A percentile compares a stretch with the other conserved stretches of the same genome.
These are phyloP conservation scores for Acrocera orbiculus DNA, from an alignment of 2,888 invertebrate genomes.

Conservation along the genomic window DNA sequence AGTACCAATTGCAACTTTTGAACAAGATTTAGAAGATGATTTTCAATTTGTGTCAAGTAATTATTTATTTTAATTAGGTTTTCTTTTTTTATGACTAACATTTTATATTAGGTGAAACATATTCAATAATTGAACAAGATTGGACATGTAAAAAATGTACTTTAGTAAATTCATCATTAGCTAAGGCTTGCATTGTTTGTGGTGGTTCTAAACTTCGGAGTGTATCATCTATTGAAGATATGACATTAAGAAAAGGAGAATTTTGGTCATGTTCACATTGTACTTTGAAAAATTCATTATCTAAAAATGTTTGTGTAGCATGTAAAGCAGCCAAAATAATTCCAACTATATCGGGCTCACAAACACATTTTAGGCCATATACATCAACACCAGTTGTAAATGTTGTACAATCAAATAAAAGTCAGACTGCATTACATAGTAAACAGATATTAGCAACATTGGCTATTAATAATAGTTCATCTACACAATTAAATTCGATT, in stretches of 20 bases:
- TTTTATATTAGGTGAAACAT: conserved; percentile 4
- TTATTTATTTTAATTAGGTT: conserved; percentile 1
- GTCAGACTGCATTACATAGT: conserved; percentile 15
- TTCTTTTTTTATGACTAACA: conserved; percentile 1
- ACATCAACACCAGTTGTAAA: conserved; percentile 17
- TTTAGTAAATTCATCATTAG: conserved; percentile 53
- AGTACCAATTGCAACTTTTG: conserved; percentile 48
- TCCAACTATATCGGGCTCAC: conserved; percentile 24
- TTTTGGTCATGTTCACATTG: conserved; percentile 68
- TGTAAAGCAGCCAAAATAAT: conserved; percentile 44
- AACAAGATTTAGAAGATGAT: conserved; percentile 53
- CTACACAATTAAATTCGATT: conserved; percentile 4
- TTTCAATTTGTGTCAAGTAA: conserved; percentile 42
- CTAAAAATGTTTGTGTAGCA: conserved; percentile 48
- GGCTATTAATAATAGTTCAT: conserved; percentile 9
- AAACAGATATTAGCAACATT: conserved; percentile 15
- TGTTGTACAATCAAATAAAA: conserved; percentile 14
- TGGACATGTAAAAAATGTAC: conserved; percentile 87
- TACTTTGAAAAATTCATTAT: conserved; percentile 62
- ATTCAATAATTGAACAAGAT: conserved; percentile 24
- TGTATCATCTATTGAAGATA: conserved; percentile 42
- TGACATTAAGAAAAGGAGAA: conserved; percentile 51
- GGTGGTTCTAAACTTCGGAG: conserved; percentile 65
- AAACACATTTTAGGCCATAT: conserved; percentile 19
- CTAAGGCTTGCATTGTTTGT: conserved; percentile 67